Evolutionary conservation across 2,113 vertebrate species (phyloP).

Genomic region (Bettongia penicillata): DNA sequence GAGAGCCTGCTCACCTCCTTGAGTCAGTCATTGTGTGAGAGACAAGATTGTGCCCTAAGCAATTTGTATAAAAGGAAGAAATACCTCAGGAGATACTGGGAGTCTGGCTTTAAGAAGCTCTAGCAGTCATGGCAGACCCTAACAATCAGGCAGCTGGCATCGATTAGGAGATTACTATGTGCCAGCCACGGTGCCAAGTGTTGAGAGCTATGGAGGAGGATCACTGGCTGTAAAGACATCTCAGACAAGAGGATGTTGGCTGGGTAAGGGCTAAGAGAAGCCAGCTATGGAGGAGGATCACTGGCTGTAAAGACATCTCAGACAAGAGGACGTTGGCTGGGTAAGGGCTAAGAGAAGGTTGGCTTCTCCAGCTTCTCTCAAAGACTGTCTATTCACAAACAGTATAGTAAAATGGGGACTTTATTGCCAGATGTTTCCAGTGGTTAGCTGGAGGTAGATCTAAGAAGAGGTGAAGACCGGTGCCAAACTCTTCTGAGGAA

Average conservation of each 20-base stretch:
- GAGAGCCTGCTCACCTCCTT: not conserved
- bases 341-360: not conserved
- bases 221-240: too few relatives aligned
- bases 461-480: not conserved
- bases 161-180: too few relatives aligned
- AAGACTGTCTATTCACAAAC: not conserved
- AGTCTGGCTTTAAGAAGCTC: too few relatives aligned
- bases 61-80: too few relatives aligned
- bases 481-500: not conserved
- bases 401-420: not conserved
- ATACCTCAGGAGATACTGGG: too few relatives aligned
- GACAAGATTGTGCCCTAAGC: too few relatives aligned
- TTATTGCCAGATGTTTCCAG: not conserved
- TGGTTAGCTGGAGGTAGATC: not conserved
- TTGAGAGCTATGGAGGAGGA: not conserved
- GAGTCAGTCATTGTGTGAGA: not conserved
- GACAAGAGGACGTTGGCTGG: too few relatives aligned
- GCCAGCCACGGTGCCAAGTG: too few relatives aligned
- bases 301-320: too few relatives aligned
- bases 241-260: too few relatives aligned
- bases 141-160: not conserved
- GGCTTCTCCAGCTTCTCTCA: not conserved
- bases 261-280: not conserved
- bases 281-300: not conserved
- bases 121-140: too few relatives aligned